Conservation (phyloP, 2,888 invertebrate genomes). For the Cataglyphis albicans region DNA sequence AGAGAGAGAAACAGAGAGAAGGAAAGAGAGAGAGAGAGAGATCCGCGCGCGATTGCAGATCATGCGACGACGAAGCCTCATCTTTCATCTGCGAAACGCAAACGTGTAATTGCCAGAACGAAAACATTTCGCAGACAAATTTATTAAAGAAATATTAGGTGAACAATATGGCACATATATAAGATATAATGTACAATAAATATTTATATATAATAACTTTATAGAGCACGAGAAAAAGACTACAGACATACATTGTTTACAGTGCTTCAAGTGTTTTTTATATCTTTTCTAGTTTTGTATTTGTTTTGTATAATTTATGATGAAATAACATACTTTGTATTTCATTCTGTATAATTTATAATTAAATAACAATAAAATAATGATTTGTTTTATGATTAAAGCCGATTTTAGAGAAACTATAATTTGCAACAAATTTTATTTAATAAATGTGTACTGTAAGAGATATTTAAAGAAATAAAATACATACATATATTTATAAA, state of each 20-base stretch:
- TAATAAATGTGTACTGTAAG: not conserved
- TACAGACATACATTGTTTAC: not conserved
- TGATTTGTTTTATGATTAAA: not conserved
- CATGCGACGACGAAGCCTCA: slow-evolving; percentile 69
- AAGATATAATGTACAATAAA: not conserved
- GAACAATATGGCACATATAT: not conserved
- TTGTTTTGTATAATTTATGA: slow-evolving; percentile 60
- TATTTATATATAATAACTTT: slow-evolving; percentile 4
- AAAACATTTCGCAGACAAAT: not conserved
- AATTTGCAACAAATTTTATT: not conserved
- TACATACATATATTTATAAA: no score
- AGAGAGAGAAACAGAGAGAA: slow-evolving; percentile 56
- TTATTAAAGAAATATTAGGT: not conserved
- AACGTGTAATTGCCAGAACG: not conserved
- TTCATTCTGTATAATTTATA: slow-evolving; percentile 60
- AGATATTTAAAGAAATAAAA: not conserved
- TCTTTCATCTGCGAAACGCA: slow-evolving; percentile 77
- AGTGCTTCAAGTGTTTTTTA: not conserved
- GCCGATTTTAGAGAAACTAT: no score
- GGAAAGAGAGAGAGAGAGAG: slow-evolving; percentile 56
- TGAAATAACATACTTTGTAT: slow-evolving; percentile 30
- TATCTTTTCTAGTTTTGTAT: not conserved
- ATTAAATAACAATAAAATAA: slow-evolving; percentile 41
- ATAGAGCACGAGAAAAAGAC: not conserved
- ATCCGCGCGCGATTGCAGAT: slow-evolving; percentile 41